Base-by-base conservation (phyloP, 2,113 vertebrate species). In the Prolemur simus region DNA sequence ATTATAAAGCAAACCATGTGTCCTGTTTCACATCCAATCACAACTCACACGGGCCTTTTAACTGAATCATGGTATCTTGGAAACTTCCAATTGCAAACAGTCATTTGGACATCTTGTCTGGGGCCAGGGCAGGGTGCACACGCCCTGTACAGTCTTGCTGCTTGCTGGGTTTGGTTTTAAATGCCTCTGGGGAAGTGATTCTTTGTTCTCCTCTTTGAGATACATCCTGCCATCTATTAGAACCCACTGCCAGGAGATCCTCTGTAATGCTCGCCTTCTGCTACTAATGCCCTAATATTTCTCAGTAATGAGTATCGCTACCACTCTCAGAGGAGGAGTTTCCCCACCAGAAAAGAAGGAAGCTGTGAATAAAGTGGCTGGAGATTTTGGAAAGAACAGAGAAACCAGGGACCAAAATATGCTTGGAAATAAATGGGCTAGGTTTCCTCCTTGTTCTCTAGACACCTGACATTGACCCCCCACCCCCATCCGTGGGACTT, bases 1-100 rank as follows among this genome's bases (percentile, higher is more conserved):
- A 87, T 78, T 86, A 73, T 94, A 96, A 94, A 84, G 82, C 81
- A 93, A 96, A 94, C 68, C 92, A 94, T 87, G 76, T 97, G 81
- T 95, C 42, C 74, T 39, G 37, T 73, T 77, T 90, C 63, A 88
- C 68, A 94, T 74, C 63, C 71, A 95, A 37, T 83, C 91, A 84
- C 29, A 45, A 63, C 68, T 64, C 91, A 85, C 37, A 66, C 0
- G 42, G 69, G 58, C 14, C 45, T 80, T 87, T 85, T 32, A 89
- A 42, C 27, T 94, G 78, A 96, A 74, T 94, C 81, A 71, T 4
- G 92, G 49, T 49, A 49, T n/a, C 27, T 85, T 69, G 13, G 88
- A 89, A 94, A 80, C 42, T 69, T 89, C 60, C 60, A 14, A 88
- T 32, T 83, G 82, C 77, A 92, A 92, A 92, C 21, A 78, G 88